Conservation (phyloP, 2,797 vertebrate species). For the Betta splendens region DNA sequence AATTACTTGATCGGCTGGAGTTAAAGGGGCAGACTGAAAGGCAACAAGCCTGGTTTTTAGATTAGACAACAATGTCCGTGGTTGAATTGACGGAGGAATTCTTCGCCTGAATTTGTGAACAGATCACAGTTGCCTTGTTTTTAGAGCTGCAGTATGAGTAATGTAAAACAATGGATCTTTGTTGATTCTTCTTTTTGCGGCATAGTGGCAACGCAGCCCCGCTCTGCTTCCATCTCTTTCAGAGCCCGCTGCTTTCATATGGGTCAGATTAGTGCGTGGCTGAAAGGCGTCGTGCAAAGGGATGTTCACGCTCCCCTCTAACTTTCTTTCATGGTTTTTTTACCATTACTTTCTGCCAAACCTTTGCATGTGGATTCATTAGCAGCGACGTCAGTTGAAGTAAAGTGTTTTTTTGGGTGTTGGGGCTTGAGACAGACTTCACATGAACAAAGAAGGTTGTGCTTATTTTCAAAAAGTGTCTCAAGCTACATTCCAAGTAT, state of each 20-base stretch:
- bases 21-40: conserved; percentile 33
- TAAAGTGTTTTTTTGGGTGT: neutral
- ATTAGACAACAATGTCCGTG: conserved; percentile 45
- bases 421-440: conserved; percentile 27
- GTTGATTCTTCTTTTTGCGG: conserved; percentile 62
- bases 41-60: conserved; percentile 50
- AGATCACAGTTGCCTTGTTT: conserved; percentile 59
- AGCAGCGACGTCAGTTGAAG: neutral
- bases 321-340: conserved; percentile 7
- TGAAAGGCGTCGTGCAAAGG: conserved; percentile 47
- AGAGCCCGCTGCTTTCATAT: conserved; percentile 67
- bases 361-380: conserved; percentile 4
- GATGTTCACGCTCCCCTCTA: conserved; percentile 28
- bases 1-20: conserved; percentile 40
- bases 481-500: conserved; percentile 62
- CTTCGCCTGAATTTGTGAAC: conserved; percentile 59
- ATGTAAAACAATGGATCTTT: conserved; percentile 69
- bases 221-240: conserved; percentile 49
- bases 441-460: conserved; percentile 62
- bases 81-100: conserved; percentile 61
- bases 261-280: conserved; percentile 74
- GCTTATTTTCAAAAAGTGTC: conserved; percentile 49
- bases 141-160: conserved; percentile 56
- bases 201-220: conserved; percentile 49
- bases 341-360: conserved; percentile 10